Conservation (phyloP, 2,113 vertebrate genomes). For the Petaurus breviceps region DNA sequence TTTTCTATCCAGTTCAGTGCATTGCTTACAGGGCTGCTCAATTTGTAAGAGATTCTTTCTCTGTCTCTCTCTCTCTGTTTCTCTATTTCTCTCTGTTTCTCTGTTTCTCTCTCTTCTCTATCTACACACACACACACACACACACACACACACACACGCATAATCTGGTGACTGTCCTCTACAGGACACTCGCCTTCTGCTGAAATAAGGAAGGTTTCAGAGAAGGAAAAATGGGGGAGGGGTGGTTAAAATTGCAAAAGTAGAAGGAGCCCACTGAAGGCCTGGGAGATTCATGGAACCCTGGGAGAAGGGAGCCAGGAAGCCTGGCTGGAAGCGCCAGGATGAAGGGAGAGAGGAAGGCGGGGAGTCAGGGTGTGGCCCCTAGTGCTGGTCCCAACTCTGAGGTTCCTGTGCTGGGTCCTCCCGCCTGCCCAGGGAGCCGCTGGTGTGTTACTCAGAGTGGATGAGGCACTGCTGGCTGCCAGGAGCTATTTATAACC, state of each 20-base stretch:
- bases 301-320: not conserved
- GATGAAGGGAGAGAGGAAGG: not conserved
- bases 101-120: too few relatives aligned
- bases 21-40: not conserved
- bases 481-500: not conserved
- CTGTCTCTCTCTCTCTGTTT: too few relatives aligned
- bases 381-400: not conserved
- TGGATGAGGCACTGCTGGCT: not conserved
- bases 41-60: not conserved
- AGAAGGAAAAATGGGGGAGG: not conserved
- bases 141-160: too few relatives aligned
- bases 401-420: not conserved
- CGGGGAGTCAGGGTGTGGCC: not conserved
- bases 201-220: not conserved
- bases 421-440: not conserved
- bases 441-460: not conserved
- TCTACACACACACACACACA: too few relatives aligned
- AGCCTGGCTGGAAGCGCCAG: not conserved
- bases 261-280: not conserved
- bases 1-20: not conserved
- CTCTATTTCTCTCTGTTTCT: not conserved
- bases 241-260: not conserved
- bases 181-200: not conserved
- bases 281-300: too few relatives aligned
- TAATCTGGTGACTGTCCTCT: not conserved